Conservation (phyloP, 2,797 vertebrate genomes). For the Microchirus variegatus region DNA sequence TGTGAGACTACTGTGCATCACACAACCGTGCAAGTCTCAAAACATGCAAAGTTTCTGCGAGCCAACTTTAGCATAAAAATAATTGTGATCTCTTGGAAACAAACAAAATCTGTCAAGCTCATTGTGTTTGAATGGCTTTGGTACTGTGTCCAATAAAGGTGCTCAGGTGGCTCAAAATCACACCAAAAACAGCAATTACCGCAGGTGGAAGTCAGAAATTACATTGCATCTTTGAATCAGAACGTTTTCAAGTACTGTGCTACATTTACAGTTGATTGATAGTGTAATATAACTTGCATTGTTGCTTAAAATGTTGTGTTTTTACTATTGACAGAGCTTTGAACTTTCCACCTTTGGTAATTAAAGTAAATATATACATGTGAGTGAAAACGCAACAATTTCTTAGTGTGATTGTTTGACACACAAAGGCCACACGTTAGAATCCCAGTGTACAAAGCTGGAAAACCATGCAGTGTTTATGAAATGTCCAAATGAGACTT, state of each 20-base stretch:
- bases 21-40: conserved; percentile 51
- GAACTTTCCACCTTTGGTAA: background rate
- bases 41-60: conserved; percentile 44
- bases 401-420: conserved; percentile 13
- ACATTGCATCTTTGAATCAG: too few relatives aligned
- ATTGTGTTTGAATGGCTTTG: too few relatives aligned
- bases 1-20: conserved; percentile 4
- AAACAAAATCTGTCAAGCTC: background rate
- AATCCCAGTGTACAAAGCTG: conserved; percentile 9
- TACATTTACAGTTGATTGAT: too few relatives aligned
- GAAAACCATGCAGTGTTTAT: conserved; percentile 57
- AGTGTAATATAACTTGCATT: too few relatives aligned
- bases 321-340: too few relatives aligned
- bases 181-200: too few relatives aligned
- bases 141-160: too few relatives aligned
- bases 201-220: too few relatives aligned
- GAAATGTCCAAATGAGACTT: conserved; percentile 84
- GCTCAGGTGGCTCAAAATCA: too few relatives aligned
- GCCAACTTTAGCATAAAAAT: background rate
- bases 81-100: background rate
- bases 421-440: conserved; percentile 31
- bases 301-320: too few relatives aligned
- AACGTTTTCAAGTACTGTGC: too few relatives aligned
- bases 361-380: background rate
- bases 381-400: conserved; percentile 4